Evolutionary conservation across 2,797 vertebrate genomes (phyloP), one percentile per base, ranked within the genome.

Genomic region (Cheirogaleus major): DNA sequence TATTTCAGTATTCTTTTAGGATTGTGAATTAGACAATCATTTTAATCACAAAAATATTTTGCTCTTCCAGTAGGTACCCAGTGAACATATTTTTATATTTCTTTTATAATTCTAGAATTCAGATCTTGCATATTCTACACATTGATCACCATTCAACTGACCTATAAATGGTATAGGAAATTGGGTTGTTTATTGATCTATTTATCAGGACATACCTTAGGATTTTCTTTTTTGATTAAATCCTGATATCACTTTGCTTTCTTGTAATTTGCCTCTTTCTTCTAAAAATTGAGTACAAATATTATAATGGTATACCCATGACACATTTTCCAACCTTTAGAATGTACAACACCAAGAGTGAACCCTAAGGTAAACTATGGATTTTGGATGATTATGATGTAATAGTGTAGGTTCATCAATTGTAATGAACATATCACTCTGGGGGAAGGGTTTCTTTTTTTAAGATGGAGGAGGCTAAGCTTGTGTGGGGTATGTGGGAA

Each of bases 1-100:
- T 95, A 87, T 75, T 89, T 57, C 3, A 87, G 72, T 59, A 96
- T 97, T 97, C 96, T 96, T 96, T 97, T 67, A 95, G 89, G 81
- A 91, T 96, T 97, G 17, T 96, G 43, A 95, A 50, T 86, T 93
- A 93, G 93, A 97, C 27, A 76, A 3, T 80, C 32, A 61, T 89
- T 92, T 84, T 72, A 80, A 70, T 20, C 8, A 45, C 50, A 57
- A 81, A 84, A 27, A 23, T 41, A 57, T 23, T 10, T 63, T 61
- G 0, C 3, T 93, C 48, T 76, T 35, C 11, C 57, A 91, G 25
- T 76, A 82, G 12, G 48, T 91, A 57, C 7, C 8, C 23, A 91
- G 30, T 22, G 2, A 72, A 41, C 12, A 38, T 55, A 67, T 55
- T 94, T 86, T 67, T 57, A 35, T 61, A 10, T 69, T 88, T 85